These are phyloP conservation scores for Bombus soroeensis DNA, from an alignment of 1,140 invertebrate genomes.

Conservation along the genomic window DNA sequence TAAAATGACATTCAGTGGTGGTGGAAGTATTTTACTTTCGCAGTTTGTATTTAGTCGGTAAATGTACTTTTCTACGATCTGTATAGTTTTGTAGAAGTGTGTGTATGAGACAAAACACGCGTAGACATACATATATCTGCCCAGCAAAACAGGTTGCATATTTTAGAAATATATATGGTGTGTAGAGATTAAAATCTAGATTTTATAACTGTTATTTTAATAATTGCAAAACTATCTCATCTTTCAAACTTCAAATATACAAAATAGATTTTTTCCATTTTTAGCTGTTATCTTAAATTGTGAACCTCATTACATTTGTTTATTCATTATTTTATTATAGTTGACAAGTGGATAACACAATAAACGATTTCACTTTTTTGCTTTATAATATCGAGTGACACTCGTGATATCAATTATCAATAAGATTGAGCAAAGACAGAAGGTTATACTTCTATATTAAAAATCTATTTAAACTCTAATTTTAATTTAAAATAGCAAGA, in stretches of 20 bases:
- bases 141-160: not conserved
- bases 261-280: not conserved
- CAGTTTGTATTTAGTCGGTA: slow-evolving; percentile 21
- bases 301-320: not conserved
- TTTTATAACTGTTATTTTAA: not conserved
- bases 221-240: not conserved
- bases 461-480: not conserved
- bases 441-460: not conserved
- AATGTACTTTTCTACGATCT: not conserved
- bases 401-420: no score
- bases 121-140: not conserved
- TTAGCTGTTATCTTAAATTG: not conserved
- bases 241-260: not conserved
- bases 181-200: not conserved
- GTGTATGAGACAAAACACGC: not conserved
- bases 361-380: not conserved
- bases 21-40: not conserved
- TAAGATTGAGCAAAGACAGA: no score
- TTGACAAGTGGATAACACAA: not conserved
- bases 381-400: no score
- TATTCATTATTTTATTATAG: not conserved
- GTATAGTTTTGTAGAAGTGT: not conserved
- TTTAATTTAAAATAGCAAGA: not conserved
- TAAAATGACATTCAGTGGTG: not conserved
- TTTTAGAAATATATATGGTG: not conserved